These are phyloP conservation scores for Polypedilum pembai DNA, from an alignment of 1,140 invertebrate species.

Conservation along the genomic window DNA sequence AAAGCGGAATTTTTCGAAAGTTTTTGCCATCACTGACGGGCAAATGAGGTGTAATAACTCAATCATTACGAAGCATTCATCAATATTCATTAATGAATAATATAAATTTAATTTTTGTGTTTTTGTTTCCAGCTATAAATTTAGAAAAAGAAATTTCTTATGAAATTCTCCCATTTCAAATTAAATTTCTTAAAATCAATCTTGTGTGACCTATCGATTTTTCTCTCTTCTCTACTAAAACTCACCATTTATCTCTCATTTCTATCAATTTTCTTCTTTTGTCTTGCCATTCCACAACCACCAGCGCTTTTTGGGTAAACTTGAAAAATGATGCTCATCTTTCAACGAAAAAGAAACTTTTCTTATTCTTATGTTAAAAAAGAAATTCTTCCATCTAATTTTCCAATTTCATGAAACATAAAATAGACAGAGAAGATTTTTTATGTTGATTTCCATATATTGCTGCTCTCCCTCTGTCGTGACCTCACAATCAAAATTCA, in stretches of 20 bases:
- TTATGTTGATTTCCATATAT: too few species aligned
- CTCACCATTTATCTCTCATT: not conserved
- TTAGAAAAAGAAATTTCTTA: too few species aligned
- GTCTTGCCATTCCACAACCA: not conserved
- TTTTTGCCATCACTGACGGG: too few species aligned
- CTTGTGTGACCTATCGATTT: slow-evolving; percentile 5
- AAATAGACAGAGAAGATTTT: not conserved
- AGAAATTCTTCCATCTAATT: not conserved
- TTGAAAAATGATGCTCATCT: slow-evolving; percentile 25
- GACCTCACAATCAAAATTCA: slow-evolving; percentile 24
- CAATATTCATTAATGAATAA: too few species aligned
- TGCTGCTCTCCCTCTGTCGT: not conserved
- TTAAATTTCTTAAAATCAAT: slow-evolving; percentile 6
- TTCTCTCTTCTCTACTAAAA: not conserved
- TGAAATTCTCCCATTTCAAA: not conserved
- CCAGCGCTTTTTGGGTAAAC: not conserved
- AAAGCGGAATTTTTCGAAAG: too few species aligned
- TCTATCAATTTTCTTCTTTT: too few species aligned
- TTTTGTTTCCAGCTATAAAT: too few species aligned
- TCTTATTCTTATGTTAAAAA: not conserved
- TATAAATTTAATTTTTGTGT: too few species aligned
- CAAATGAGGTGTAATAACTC: too few species aligned
- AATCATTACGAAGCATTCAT: too few species aligned
- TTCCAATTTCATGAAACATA: slow-evolving; percentile 11
- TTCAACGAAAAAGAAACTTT: not conserved